A percentile compares a stretch with the other conserved stretches of the same genome.
Evolutionary conservation across 2,888 invertebrate species (phyloP).

Genomic region (Poecilus cupreus): DNA sequence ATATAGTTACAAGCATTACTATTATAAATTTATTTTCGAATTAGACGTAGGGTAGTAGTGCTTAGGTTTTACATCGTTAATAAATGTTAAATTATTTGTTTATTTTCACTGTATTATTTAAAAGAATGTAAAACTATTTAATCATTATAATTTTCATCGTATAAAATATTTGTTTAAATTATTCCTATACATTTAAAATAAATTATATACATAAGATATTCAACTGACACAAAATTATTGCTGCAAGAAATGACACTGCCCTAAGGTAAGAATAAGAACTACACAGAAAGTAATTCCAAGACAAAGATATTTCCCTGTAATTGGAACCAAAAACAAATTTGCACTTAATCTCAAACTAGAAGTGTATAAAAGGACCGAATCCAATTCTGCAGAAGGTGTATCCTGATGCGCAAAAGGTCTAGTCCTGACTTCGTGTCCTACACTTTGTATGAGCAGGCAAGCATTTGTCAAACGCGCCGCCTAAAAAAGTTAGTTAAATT

Average conservation of each 20-base stretch:
- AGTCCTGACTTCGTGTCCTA: slow-evolving; percentile 86
- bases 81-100: slow-evolving; percentile 54
- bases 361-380: slow-evolving; percentile 85
- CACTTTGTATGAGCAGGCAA: slow-evolving; percentile 82
- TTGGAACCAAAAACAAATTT: slow-evolving; percentile 83
- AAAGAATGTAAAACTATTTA: slow-evolving; percentile 45
- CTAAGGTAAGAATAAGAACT: slow-evolving; percentile 80
- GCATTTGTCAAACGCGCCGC: slow-evolving; percentile 85
- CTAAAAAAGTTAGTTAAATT: slow-evolving; percentile 72
- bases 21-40: slow-evolving; percentile 69
- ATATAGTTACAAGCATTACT: slow-evolving; percentile 67
- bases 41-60: slow-evolving; percentile 17
- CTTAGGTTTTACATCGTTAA: slow-evolving; percentile 23
- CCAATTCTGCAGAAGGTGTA: slow-evolving; percentile 84
- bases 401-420: slow-evolving; percentile 88
- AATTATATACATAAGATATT: not conserved
- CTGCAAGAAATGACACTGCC: slow-evolving; percentile 82
- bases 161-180: no score
- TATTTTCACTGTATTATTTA: slow-evolving; percentile 50
- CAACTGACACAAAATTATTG: slow-evolving; percentile 62
- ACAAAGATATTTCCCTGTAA: slow-evolving; percentile 82
- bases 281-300: slow-evolving; percentile 77
- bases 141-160: no score
- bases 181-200: slow-evolving; percentile 27
- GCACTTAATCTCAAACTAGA: slow-evolving; percentile 85